Evolutionary conservation across 1,140 invertebrate genomes (phyloP).

Genomic region (Pissodes strobi): DNA sequence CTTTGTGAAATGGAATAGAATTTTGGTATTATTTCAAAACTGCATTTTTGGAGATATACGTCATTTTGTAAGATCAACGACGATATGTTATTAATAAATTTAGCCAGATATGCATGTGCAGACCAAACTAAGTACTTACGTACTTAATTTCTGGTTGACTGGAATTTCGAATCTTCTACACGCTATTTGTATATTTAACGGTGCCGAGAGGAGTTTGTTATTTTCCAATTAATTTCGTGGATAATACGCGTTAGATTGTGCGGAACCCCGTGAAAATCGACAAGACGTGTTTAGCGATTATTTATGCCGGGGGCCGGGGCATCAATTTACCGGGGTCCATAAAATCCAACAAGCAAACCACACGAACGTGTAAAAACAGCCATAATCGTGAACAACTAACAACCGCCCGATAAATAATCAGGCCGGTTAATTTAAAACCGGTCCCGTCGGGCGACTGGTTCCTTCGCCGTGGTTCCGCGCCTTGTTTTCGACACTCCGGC

Average conservation of each 20-base stretch:
- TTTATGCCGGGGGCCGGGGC: constrained; percentile 40
- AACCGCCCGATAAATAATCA: constrained; percentile 54
- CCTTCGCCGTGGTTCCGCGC: constrained; percentile 21
- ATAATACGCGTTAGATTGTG: constrained; percentile 18
- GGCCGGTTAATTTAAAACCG: constrained; percentile 45
- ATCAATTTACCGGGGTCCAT: constrained; percentile 52
- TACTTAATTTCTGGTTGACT: too few relatives aligned
- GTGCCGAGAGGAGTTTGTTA: background rate
- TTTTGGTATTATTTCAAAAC: too few relatives aligned
- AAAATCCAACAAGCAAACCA: constrained; percentile 54
- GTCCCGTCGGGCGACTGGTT: constrained; percentile 33
- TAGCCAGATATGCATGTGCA: too few relatives aligned
- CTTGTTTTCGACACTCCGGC: constrained; percentile 33
- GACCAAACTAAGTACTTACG: too few relatives aligned
- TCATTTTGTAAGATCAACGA: too few relatives aligned
- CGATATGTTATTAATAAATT: too few relatives aligned
- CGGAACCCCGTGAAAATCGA: constrained; percentile 23
- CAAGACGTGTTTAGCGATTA: constrained; percentile 40
- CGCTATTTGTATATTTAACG: background rate
- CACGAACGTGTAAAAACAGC: constrained; percentile 56
- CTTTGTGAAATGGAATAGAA: too few relatives aligned
- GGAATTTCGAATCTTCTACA: too few relatives aligned
- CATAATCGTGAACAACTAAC: constrained; percentile 55
- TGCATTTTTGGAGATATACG: too few relatives aligned
- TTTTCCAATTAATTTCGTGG: background rate